phyloP scores from a whole-genome alignment of 1,140 invertebrate genomes.

The Grapholita molesta region DNA sequence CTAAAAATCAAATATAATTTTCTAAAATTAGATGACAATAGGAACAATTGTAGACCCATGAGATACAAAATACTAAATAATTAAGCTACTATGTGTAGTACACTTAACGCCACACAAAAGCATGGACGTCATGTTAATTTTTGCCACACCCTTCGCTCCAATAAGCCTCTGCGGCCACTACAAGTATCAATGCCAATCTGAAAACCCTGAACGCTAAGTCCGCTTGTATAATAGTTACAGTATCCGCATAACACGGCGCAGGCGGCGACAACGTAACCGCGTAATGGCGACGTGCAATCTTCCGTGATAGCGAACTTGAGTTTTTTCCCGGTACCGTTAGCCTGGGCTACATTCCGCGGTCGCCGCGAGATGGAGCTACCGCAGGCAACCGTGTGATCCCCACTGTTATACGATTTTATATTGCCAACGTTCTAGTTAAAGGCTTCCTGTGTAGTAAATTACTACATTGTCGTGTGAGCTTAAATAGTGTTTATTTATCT shows the following conservation, averaged over 20 bases:
- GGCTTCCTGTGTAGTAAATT: background rate
- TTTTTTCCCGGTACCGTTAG: constrained; percentile 72
- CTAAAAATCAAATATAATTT: no score
- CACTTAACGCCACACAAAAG: no score
- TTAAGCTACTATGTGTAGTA: no score
- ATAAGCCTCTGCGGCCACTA: no score
- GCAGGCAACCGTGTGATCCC: constrained; percentile 3
- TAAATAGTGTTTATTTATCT: background rate
- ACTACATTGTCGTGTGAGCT: background rate
- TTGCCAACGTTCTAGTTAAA: constrained; percentile 20
- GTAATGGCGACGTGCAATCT: constrained; percentile 67
- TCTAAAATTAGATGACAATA: no score
- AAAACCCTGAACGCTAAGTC: background rate
- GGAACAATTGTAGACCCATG: no score
- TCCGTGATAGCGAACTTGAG: constrained; percentile 75
- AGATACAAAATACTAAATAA: no score
- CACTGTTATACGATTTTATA: constrained; percentile 25
- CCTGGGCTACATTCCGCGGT: constrained; percentile 70
- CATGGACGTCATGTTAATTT: no score
- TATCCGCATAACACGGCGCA: constrained; percentile 54
- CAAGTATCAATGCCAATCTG: background rate
- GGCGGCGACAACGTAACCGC: constrained; percentile 66
- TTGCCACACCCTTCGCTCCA: no score
- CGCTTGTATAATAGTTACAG: constrained; percentile 62
- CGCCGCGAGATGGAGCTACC: constrained; percentile 49